phyloP scores from a whole-genome alignment of 1,140 invertebrate species.

The Brachionus manjavacas region DNA sequence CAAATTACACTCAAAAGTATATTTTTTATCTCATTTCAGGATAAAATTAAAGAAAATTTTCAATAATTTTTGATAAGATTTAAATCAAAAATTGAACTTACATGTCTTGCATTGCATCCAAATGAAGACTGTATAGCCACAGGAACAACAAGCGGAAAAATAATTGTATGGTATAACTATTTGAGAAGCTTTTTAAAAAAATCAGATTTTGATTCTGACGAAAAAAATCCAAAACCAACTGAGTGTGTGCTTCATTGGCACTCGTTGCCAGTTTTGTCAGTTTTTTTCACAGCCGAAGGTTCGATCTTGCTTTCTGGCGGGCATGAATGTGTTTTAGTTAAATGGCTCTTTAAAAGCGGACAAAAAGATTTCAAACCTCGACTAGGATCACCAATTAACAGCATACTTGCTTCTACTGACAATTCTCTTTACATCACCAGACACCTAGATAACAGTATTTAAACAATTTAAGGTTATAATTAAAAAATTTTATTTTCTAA shows the following conservation, averaged over 20 bases:
- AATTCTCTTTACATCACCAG: slow-evolving; percentile 66
- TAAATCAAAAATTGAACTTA: slow-evolving; percentile 57
- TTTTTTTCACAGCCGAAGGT: slow-evolving; percentile 68
- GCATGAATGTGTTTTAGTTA: slow-evolving; percentile 72
- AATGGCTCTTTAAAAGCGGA: slow-evolving; percentile 63
- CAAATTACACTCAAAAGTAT: not conserved
- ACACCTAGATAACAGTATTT: slow-evolving; percentile 69
- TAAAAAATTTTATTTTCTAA: slow-evolving; percentile 40
- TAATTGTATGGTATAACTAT: slow-evolving; percentile 65
- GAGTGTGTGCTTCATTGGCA: slow-evolving; percentile 70
- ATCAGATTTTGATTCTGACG: not conserved
- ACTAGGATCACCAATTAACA: slow-evolving; percentile 66
- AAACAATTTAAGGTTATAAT: slow-evolving; percentile 43
- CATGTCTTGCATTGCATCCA: slow-evolving; percentile 68
- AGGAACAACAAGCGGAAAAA: slow-evolving; percentile 66
- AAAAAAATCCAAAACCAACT: slow-evolving; percentile 52
- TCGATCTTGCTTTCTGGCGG: slow-evolving; percentile 70
- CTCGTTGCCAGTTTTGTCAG: slow-evolving; percentile 66
- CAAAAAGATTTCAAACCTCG: slow-evolving; percentile 68
- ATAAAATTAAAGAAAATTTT: not conserved
- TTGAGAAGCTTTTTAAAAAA: not conserved
- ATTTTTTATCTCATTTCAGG: not conserved
- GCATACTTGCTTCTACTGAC: slow-evolving; percentile 65
- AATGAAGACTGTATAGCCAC: slow-evolving; percentile 65
- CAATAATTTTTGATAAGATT: not conserved